phyloP scores from a whole-genome alignment of 2,797 vertebrate genomes.

The Podargus strigoides region DNA sequence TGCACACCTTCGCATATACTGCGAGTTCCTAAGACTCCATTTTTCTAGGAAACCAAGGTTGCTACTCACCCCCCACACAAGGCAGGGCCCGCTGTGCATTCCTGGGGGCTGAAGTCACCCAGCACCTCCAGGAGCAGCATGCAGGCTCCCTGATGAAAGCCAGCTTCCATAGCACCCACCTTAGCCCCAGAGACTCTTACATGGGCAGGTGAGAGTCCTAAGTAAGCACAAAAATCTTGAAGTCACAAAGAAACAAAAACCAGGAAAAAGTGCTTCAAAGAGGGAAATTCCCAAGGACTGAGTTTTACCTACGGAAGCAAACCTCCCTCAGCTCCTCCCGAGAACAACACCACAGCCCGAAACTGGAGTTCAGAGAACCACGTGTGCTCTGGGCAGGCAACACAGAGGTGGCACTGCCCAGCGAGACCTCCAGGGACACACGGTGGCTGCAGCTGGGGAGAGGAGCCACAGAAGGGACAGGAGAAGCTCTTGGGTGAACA shows the following conservation, averaged over 20 bases:
- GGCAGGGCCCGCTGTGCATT: background rate
- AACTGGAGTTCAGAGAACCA: rapidly evolving
- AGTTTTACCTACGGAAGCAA: background rate
- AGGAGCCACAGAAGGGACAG: no score
- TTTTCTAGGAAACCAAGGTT: background rate
- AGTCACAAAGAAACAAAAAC: background rate
- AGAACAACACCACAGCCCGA: background rate
- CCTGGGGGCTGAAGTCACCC: background rate
- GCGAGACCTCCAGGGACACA: rapidly evolving
- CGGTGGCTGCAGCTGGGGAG: rapidly evolving
- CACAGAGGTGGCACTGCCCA: rapidly evolving
- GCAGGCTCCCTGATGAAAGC: background rate
- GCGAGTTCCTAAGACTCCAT: rapidly evolving
- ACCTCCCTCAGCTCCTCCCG: background rate
- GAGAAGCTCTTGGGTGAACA: no score
- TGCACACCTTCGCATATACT: rapidly evolving
- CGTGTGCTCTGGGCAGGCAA: rapidly evolving
- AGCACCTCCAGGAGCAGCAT: background rate
- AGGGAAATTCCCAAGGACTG: background rate
- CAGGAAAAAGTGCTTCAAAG: slow-evolving; percentile 3
- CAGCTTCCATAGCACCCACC: background rate
- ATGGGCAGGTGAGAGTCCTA: background rate
- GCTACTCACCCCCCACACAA: rapidly evolving
- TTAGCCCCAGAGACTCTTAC: background rate
- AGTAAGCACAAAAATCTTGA: background rate